A percentile compares a stretch with the other conserved stretches of the same genome.
Conservation (phyloP, 2,888 invertebrate genomes). For the Amiota communis region DNA sequence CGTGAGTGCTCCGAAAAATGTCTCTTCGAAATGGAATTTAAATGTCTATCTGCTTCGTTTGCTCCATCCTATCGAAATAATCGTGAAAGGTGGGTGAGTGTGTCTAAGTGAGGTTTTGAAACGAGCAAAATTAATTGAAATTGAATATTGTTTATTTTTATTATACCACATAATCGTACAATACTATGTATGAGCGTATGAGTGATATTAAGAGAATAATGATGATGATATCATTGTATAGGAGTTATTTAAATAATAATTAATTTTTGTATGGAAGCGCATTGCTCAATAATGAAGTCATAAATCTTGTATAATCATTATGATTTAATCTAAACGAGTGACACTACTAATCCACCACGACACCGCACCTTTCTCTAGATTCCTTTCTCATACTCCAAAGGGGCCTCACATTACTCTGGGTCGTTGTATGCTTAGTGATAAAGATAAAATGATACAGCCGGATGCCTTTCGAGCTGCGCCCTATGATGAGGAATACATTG, state of each 20-base stretch:
- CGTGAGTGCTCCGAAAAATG: conserved; percentile 81
- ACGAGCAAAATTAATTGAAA: conserved; percentile 47
- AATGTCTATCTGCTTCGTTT: conserved; percentile 77
- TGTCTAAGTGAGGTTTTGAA: conserved; percentile 1
- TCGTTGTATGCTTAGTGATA: conserved; percentile 81
- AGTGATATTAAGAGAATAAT: not conserved
- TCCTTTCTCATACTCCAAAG: conserved; percentile 34
- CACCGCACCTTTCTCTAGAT: conserved; percentile 39
- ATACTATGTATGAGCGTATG: conserved; percentile 39
- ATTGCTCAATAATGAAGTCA: conserved; percentile 47
- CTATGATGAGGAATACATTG: conserved; percentile 86
- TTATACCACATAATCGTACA: no score
- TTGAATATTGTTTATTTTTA: conserved; percentile 27
- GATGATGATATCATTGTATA: conserved; percentile 25
- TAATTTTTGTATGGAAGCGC: not conserved
- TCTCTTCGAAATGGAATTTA: conserved; percentile 75
- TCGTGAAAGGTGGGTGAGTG: conserved; percentile 69
- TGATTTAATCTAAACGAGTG: conserved; percentile 9
- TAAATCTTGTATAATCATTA: conserved; percentile 45
- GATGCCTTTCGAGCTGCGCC: conserved; percentile 84
- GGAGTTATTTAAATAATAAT: conserved; percentile 3
- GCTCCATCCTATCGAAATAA: conserved; percentile 72
- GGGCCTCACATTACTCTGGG: conserved; percentile 72
- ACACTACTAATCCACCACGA: conserved; percentile 5
- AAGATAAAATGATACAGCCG: conserved; percentile 83